Evolutionary conservation across 2,797 vertebrate species (phyloP), one percentile per base, ranked within the genome.

Genomic region (Falco biarmicus): DNA sequence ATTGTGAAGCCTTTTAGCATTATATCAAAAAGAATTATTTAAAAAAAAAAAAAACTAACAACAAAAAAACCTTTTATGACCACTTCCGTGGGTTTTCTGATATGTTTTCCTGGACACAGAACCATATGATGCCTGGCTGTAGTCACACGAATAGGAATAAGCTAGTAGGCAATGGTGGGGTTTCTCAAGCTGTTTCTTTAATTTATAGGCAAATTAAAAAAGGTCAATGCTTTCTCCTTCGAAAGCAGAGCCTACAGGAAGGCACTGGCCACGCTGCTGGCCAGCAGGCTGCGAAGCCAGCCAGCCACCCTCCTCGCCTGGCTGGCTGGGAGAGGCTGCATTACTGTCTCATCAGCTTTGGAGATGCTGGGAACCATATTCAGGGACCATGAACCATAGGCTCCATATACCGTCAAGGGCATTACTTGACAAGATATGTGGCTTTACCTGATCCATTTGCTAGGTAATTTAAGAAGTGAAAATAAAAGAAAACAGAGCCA

Each of bases 91-190:
- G 5, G n/a, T n/a, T 43, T 68, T 39, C 22, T 26, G 24, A 4
- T 29, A 17, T 51, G 15, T 32, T 19, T 28, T 48, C 45, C 31
- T 34, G 43, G 9, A 48, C 60, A 43, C 37, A 22, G 45, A 81
- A n/a, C 22, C 7, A 4, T 16, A 8, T 0, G 2, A 54, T 15
- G 8, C 9, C 18, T 2, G 1, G 31, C 11, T 37, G 22, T 68
- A 31, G 12, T 54, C 13, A 57, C 31, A 12, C 0, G 9, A 56
- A 24, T 3, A 57, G 20, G 15, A 63, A 11, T 9, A 14, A 37
- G 18, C 11, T 9, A 8, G 17, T 0, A 13, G 34, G 57, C 43
- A 50, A 7, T 0, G 8, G 32, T 31, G 54, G 24, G 56, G 37
- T 37, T 37, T 37, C 37, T 37, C 37, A 11, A 37, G 37, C 37